phyloP scores from a whole-genome alignment of 2,113 vertebrate genomes.

The Microtus richardsoni region DNA sequence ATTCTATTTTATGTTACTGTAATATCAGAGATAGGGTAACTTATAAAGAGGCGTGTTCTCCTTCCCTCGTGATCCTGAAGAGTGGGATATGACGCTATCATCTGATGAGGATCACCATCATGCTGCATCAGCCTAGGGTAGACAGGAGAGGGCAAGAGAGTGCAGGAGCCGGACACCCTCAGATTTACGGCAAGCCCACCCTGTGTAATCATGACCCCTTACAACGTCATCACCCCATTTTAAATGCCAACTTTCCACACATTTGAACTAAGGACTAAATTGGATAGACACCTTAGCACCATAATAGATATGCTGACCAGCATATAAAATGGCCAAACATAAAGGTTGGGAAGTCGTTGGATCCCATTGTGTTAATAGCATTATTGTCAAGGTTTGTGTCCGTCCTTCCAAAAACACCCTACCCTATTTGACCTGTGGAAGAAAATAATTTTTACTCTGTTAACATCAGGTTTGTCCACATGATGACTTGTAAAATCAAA shows the following conservation, averaged over 20 bases:
- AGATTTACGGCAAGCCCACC: not conserved
- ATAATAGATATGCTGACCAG: not conserved
- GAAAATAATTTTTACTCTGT: not conserved
- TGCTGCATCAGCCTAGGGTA: not conserved
- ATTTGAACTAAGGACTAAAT: not conserved
- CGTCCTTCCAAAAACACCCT: not conserved
- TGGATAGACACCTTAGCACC: not conserved
- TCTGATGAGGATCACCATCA: not conserved
- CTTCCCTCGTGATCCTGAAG: not conserved
- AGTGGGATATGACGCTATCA: not conserved
- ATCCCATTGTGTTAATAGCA: not conserved
- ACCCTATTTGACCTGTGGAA: not conserved
- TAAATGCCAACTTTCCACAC: not conserved
- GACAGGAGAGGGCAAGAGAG: not conserved
- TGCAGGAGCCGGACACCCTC: not conserved
- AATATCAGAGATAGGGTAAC: not conserved
- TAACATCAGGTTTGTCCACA: not conserved
- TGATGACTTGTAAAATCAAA: not conserved
- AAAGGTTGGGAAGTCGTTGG: not conserved
- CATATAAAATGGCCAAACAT: not conserved
- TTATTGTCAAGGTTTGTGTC: not conserved
- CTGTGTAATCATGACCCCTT: not conserved
- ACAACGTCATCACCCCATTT: too few relatives aligned
- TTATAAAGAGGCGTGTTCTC: not conserved
- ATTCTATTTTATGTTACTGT: not conserved